Conservation (phyloP, 2,888 invertebrate species). For the Asteroscopus sphinx region DNA sequence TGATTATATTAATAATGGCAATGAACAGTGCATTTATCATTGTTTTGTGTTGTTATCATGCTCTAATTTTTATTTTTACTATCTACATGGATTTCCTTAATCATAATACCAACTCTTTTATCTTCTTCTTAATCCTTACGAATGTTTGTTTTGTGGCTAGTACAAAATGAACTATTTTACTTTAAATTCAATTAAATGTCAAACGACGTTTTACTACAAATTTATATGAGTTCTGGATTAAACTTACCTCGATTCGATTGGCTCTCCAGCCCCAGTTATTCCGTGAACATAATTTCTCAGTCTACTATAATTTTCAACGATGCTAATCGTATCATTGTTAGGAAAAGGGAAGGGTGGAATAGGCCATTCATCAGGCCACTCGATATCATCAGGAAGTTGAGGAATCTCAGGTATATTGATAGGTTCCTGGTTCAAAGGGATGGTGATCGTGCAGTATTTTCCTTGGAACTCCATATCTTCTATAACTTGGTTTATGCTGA, state of each 20-base stretch:
- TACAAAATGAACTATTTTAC: no score
- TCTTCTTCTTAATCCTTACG: background rate
- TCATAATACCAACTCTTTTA: slow-evolving; percentile 1
- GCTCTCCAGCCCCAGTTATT: slow-evolving; percentile 58
- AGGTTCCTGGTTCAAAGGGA: slow-evolving; percentile 62
- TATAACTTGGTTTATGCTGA: slow-evolving; percentile 60
- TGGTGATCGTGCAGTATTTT: slow-evolving; percentile 78
- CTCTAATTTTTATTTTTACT: background rate
- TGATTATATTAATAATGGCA: background rate
- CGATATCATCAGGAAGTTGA: slow-evolving; percentile 21
- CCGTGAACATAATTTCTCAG: slow-evolving; percentile 56
- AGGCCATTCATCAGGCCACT: slow-evolving; percentile 29
- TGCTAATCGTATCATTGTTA: slow-evolving; percentile 24
- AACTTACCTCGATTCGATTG: slow-evolving; percentile 53
- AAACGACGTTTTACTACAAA: no score
- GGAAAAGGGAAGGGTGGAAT: slow-evolving; percentile 43
- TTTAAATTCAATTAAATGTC: no score
- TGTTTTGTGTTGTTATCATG: no score
- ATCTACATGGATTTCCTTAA: background rate
- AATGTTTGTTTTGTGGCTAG: background rate
- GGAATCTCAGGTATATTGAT: slow-evolving; percentile 47
- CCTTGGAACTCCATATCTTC: slow-evolving; percentile 72
- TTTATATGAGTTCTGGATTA: background rate
- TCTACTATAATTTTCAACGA: slow-evolving; percentile 29
- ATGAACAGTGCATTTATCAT: slow-evolving; percentile 6